Evolutionary conservation across 2,888 invertebrate genomes (phyloP).

Genomic region (Caenorhabditis doughertyi): DNA sequence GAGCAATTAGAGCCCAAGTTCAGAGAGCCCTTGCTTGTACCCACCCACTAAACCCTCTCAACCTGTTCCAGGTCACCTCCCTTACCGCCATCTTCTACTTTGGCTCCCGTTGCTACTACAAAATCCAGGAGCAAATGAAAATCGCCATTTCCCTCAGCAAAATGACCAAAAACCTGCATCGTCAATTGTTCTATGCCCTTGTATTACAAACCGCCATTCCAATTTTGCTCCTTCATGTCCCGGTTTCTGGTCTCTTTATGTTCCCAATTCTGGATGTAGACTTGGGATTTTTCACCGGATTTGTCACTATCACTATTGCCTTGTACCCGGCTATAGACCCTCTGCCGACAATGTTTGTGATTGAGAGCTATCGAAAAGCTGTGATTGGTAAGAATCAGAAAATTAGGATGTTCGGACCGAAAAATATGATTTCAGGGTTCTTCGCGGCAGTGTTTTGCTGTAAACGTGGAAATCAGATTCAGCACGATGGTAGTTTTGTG

Average conservation of each 20-base stretch:
- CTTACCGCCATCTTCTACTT: constrained; percentile 39
- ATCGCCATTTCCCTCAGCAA: background rate
- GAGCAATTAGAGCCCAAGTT: too few species aligned
- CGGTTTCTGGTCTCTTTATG: constrained; percentile 44
- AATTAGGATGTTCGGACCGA: too few species aligned
- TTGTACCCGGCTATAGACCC: constrained; percentile 52
- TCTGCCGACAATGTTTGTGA: constrained; percentile 46
- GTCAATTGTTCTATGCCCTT: constrained; percentile 46
- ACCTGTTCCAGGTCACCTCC: constrained; percentile 24
- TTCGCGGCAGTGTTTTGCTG: too few species aligned
- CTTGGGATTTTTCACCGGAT: constrained; percentile 45
- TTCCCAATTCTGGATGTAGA: constrained; percentile 39
- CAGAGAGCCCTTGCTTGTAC: too few species aligned
- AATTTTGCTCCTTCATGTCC: constrained; percentile 43
- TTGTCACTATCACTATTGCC: constrained; percentile 54
- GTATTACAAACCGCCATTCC: constrained; percentile 46
- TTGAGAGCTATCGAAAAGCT: constrained; percentile 45
- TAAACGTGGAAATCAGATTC: too few species aligned
- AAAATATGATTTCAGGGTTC: too few species aligned
- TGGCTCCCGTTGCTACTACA: constrained; percentile 41
- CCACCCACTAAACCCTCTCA: too few species aligned
- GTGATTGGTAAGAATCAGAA: constrained; percentile 10
- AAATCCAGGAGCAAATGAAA: constrained; percentile 26
- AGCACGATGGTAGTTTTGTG: too few species aligned
- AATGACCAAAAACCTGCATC: constrained; percentile 39